phyloP scores from a whole-genome alignment of 2,797 vertebrate genomes.

The Pempheris klunzingeri region DNA sequence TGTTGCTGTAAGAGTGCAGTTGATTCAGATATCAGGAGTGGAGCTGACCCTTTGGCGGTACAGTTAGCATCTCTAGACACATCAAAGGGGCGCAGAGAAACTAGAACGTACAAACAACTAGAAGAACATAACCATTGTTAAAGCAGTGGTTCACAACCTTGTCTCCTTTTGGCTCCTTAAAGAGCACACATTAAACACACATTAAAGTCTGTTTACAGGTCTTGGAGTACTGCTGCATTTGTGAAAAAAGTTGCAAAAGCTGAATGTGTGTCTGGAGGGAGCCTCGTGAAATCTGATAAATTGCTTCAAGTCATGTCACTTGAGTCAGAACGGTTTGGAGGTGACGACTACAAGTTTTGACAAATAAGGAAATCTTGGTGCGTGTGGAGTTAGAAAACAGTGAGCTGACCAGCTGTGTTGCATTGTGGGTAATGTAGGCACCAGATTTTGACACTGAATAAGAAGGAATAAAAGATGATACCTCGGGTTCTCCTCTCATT shows the following conservation, averaged over 20 bases:
- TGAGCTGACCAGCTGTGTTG: background rate
- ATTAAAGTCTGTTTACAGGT: background rate
- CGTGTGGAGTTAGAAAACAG: background rate
- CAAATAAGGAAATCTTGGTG: background rate
- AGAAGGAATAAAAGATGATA: fast-evolving
- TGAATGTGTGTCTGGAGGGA: background rate
- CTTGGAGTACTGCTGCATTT: background rate
- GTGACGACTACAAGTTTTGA: background rate
- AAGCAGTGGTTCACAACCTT: conserved; percentile 6
- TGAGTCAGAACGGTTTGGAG: background rate
- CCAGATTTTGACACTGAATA: background rate
- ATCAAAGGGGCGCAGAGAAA: background rate
- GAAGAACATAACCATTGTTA: background rate
- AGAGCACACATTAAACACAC: background rate
- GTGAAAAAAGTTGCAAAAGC: background rate
- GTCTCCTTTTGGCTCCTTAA: background rate
- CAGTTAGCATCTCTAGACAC: conserved; percentile 17
- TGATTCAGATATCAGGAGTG: conserved; percentile 5
- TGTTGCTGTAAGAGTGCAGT: background rate
- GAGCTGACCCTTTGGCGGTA: conserved; percentile 1
- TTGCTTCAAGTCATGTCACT: conserved; percentile 1
- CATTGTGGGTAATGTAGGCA: background rate
- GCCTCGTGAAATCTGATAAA: background rate
- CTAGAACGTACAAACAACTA: background rate
- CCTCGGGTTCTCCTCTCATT: background rate